These are phyloP conservation scores for Steinernema scapterisci DNA, from an alignment of 2,888 invertebrate species.

Conservation along the genomic window DNA sequence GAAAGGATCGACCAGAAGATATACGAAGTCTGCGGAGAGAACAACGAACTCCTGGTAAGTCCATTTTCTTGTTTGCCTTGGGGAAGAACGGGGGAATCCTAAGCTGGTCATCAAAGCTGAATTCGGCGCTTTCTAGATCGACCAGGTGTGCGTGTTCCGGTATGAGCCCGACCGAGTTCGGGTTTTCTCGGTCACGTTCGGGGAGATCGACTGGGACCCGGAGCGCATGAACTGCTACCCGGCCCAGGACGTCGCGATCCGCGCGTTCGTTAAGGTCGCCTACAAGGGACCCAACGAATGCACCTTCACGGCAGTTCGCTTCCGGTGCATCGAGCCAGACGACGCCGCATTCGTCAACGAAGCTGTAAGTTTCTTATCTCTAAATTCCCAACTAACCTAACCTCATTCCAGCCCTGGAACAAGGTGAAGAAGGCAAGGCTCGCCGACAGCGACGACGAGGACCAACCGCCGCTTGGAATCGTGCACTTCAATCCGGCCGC, in stretches of 20 bases:
- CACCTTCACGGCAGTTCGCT: background rate
- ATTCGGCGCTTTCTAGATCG: background rate
- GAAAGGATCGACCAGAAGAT: conserved; percentile 7
- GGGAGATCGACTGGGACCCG: background rate
- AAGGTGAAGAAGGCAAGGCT: background rate
- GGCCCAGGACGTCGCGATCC: background rate
- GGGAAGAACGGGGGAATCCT: too few species aligned
- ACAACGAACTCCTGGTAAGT: background rate
- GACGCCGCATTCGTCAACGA: background rate
- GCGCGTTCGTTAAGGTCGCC: background rate
- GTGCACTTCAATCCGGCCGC: background rate
- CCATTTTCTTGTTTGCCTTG: background rate
- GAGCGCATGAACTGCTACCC: background rate
- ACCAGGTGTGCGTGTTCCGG: background rate
- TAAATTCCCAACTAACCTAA: background rate
- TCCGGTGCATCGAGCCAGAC: background rate
- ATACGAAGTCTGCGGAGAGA: background rate
- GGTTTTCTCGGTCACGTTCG: background rate
- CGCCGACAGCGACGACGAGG: background rate
- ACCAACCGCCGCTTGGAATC: background rate
- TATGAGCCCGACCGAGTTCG: background rate
- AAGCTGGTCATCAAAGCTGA: too few species aligned
- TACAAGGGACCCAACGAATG: background rate
- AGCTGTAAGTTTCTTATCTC: background rate
- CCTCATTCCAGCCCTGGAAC: conserved; percentile 2